Evolutionary conservation across 1,140 invertebrate species (phyloP), one percentile per base, ranked within the genome.

Genomic region (Scaptomyza pallida): DNA sequence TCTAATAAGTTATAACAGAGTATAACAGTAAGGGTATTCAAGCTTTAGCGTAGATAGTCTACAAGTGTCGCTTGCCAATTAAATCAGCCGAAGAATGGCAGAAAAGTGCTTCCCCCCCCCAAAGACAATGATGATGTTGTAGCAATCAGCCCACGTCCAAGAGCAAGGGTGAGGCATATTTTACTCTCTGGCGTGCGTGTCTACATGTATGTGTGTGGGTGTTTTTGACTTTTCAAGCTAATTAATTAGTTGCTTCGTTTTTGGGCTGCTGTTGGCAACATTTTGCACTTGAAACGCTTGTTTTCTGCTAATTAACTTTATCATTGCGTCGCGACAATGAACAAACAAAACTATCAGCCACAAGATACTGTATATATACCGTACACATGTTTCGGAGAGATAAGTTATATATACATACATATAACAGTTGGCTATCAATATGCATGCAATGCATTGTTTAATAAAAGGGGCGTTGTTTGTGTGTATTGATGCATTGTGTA

Each of bases 291-390:
- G 26, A 72, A n/a, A 68, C 68, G 73, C 72, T 74, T 85, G 81
- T 85, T 85, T 55, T 33, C 21, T 64, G 82, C 82, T 85, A 85
- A 85, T 85, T 85, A 77, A 72, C 81, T 85, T 85, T 85, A 85
- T 86, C 80, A 59, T 37, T 50, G 69, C n/a, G 69, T 72, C 79
- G 75, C 75, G 80, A 61, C 80, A 51, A 62, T 62, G 60, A 88
- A 44, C 81, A 86, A 86, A 86, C 75, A 88, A 23, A 86, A 86
- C 78, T 88, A 86, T 86, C 81, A 75, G 35, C 43, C 52, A 69
- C 26, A 30, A 30, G 54, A 59, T 64, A 61, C 44, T 9, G 23
- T 30, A 40, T 17, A 59, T n/a, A 21, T 21, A 26, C 23, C 48
- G 21, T 54, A 45, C 37, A 30, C 35, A 41, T 33, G 15, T 62